Evolutionary conservation across 1,140 invertebrate genomes (phyloP), one percentile per base, ranked within the genome.

Genomic region (Dolichoris vasculosae): DNA sequence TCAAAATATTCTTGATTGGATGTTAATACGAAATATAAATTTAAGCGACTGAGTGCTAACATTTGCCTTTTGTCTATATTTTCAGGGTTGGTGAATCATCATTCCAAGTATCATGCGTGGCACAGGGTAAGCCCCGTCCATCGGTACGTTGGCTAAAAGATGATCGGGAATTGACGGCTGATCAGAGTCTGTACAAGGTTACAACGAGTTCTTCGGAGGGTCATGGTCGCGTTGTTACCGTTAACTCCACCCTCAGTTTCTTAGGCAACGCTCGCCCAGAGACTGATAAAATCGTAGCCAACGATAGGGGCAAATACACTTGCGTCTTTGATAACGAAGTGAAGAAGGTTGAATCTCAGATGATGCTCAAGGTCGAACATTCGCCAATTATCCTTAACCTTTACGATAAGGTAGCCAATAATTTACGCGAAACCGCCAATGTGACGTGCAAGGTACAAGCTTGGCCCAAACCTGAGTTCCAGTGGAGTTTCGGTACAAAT

Each of bases 301-400:
- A 95, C 46, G 98, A 98, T 92, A 94, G 97, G 32, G 98, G 98
- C 30, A 95, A 96, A 32, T 98, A 98, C 92, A 95, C 96, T 7
- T 98, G 98, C 91, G 94, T 96, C 17, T 98, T 98, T 91, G 96
- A 97, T 89, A 98, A 99, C 90, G 97, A 97, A 90, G 97, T 98
- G 3, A 97, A 97, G 89, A 95, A 95, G 90, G 95, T 96, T 17
- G 97, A 98, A 89, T 97, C 96, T 1, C 96, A 95, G 79, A 98
- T 98, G 97, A 96, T 97, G 92, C 93, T 98, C 46, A 95, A 97
- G 90, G 97, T 98, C 88, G 97, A 98, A 94, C 97, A 98, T 93
- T 95, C 96, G 90, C 97, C 97, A 1, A 97, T 98, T 87, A 95
- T 97, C 9, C 94, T 97, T 20, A 96, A 97, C 90, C 96, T 97